These are phyloP conservation scores for Thera britannica DNA, from an alignment of 2,888 invertebrate genomes.

Conservation along the genomic window DNA sequence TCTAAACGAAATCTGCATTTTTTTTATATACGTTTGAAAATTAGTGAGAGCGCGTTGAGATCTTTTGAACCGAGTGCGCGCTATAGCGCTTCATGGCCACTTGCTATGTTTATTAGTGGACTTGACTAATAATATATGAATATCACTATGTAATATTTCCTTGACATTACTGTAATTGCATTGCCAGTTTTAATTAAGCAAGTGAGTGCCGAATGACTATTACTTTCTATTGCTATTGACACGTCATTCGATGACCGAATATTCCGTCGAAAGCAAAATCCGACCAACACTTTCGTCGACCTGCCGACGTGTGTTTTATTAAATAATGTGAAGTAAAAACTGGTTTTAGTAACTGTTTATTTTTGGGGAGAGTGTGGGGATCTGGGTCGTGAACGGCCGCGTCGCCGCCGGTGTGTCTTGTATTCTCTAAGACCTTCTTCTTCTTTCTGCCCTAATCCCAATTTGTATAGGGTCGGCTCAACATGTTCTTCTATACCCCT, in stretches of 20 bases:
- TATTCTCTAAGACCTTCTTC: slow-evolving; percentile 10
- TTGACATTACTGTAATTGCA: slow-evolving; percentile 12
- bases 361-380: slow-evolving; percentile 52
- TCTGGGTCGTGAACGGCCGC: slow-evolving; percentile 64
- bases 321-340: slow-evolving; percentile 71
- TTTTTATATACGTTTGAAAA: slow-evolving; percentile 4
- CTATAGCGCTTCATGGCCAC: slow-evolving; percentile 3
- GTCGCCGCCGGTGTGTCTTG: slow-evolving; percentile 35
- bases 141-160: slow-evolving; percentile 2
- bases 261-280: slow-evolving; percentile 80
- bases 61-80: slow-evolving; percentile 35
- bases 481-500: no score
- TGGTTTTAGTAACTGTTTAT: slow-evolving; percentile 77
- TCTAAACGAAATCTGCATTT: slow-evolving; percentile 1
- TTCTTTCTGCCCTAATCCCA: no score
- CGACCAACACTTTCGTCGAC: slow-evolving; percentile 80
- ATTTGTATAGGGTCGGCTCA: no score
- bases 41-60: slow-evolving; percentile 39
- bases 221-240: slow-evolving; percentile 78
- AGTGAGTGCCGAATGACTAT: slow-evolving; percentile 61
- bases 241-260: slow-evolving; percentile 61
- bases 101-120: background rate
- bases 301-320: slow-evolving; percentile 55
- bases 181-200: slow-evolving; percentile 28
- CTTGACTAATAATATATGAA: slow-evolving; percentile 7